Conservation (phyloP, 2,797 vertebrate species). For the Champsocephalus esox region DNA sequence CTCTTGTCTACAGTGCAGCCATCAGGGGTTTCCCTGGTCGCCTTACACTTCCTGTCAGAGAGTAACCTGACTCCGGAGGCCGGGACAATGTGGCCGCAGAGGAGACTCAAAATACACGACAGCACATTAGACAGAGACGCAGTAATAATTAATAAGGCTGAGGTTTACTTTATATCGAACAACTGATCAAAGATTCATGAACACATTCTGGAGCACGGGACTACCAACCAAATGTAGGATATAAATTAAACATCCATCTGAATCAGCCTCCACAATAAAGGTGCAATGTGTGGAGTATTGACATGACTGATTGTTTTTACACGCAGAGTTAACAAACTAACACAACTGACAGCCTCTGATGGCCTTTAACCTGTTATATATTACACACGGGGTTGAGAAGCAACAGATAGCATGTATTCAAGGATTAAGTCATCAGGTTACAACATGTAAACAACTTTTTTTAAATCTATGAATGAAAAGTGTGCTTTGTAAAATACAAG, state of each 20-base stretch:
- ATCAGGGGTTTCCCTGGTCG: conserved; percentile 35
- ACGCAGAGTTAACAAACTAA: neutral
- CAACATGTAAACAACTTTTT: too few species aligned
- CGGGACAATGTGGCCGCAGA: conserved; percentile 23
- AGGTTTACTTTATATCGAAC: conserved; percentile 42
- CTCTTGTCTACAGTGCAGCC: conserved; percentile 1
- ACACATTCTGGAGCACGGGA: neutral
- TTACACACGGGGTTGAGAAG: neutral
- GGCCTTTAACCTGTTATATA: neutral
- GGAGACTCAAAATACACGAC: neutral
- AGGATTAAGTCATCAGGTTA: too few species aligned
- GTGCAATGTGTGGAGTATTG: neutral
- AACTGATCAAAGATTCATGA: conserved; percentile 48
- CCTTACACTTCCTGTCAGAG: conserved; percentile 55
- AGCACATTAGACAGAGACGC: neutral
- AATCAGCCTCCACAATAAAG: neutral
- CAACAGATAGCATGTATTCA: too few species aligned
- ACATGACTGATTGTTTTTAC: conserved; percentile 10
- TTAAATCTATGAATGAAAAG: too few species aligned
- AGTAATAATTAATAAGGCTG: conserved; percentile 53
- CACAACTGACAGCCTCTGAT: neutral
- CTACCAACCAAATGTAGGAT: neutral
- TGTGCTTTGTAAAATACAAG: too few species aligned
- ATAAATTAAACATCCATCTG: conserved; percentile 14
- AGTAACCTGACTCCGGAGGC: conserved; percentile 52